phyloP scores from a whole-genome alignment of 2,888 invertebrate genomes.

The Erpobdella octoculata region DNA sequence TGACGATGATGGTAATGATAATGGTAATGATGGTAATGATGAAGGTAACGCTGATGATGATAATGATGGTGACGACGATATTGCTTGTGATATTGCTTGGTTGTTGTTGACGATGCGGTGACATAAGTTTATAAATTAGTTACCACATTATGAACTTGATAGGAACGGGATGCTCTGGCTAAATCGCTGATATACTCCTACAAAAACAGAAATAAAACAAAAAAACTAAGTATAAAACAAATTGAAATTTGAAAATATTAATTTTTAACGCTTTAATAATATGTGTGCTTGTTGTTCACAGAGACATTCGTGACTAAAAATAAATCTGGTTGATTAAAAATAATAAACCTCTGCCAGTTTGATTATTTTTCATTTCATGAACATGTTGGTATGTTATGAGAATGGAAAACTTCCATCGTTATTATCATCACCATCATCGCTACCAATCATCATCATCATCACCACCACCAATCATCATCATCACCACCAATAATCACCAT shows the following conservation, averaged over 20 bases:
- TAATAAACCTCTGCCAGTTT: no score
- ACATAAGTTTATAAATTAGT: not conserved
- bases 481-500: not conserved
- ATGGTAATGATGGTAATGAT: not conserved
- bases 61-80: not conserved
- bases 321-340: no score
- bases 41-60: not conserved
- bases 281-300: no score
- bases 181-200: no score
- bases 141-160: not conserved
- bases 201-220: no score
- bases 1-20: not conserved
- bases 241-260: no score
- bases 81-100: not conserved
- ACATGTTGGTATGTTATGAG: not conserved
- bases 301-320: no score
- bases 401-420: not conserved
- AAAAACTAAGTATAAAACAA: no score
- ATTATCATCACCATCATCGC: slow-evolving; percentile 4
- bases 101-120: not conserved
- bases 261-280: no score
- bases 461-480: not conserved
- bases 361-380: not conserved
- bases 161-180: not conserved
- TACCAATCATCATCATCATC: not conserved